These are phyloP conservation scores for Myotis daubentonii DNA, from an alignment of 2,797 vertebrate species.

Conservation along the genomic window DNA sequence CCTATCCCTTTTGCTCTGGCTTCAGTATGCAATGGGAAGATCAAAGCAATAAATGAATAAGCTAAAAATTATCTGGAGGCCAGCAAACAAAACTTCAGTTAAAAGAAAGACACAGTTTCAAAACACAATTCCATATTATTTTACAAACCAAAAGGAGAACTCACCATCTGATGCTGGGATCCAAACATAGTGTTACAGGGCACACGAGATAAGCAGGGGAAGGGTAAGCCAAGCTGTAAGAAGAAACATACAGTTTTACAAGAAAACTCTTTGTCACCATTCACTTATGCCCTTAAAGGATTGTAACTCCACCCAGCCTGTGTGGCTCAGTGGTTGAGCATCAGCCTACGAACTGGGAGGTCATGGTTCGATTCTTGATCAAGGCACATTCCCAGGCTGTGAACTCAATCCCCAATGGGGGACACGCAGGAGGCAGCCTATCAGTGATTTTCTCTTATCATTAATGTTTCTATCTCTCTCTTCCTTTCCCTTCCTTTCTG, in stretches of 20 bases:
- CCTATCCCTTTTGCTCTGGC: neutral
- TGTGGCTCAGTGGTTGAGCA: too few relatives aligned
- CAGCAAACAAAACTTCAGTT: neutral
- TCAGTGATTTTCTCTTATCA: too few relatives aligned
- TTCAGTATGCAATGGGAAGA: neutral
- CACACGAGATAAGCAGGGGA: slow-evolving; percentile 94
- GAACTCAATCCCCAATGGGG: too few relatives aligned
- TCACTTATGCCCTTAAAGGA: neutral
- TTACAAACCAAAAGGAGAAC: slow-evolving; percentile 56
- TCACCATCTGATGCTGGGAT: slow-evolving; percentile 98
- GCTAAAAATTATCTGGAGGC: neutral
- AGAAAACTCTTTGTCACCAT: neutral
- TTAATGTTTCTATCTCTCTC: too few relatives aligned
- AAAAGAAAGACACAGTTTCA: slow-evolving; percentile 33
- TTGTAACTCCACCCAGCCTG: neutral
- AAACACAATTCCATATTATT: slow-evolving; percentile 33
- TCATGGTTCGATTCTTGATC: too few relatives aligned
- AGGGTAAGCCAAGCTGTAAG: slow-evolving; percentile 92
- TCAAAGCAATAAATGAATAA: neutral
- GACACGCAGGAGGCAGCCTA: too few relatives aligned
- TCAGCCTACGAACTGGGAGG: too few relatives aligned
- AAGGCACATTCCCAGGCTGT: too few relatives aligned
- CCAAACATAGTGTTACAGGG: slow-evolving; percentile 99
- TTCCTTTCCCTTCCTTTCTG: too few relatives aligned
- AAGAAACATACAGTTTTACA: neutral